Percentiles rank a stretch among this genome's conserved stretches.
Evolutionary conservation across 1,140 invertebrate species (phyloP).

Genomic region (Scaptodrosophila lebanonensis): DNA sequence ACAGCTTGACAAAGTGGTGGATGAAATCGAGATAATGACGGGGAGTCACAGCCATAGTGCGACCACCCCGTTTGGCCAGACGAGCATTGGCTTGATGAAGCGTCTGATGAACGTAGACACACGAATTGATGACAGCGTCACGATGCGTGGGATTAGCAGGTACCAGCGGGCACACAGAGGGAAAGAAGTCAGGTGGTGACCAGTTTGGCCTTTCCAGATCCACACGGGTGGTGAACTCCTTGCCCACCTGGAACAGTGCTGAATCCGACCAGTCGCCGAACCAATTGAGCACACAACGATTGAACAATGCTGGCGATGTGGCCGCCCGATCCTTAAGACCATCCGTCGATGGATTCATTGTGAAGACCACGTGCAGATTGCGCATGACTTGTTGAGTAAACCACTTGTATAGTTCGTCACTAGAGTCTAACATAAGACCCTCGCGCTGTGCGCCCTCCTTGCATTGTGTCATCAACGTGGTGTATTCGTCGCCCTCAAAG

Average conservation of each 20-base stretch:
- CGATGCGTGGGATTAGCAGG: slow-evolving; percentile 88
- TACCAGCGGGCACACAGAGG: slow-evolving; percentile 88
- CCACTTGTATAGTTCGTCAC: slow-evolving; percentile 98
- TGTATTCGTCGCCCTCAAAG: slow-evolving; percentile 97
- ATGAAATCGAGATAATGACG: slow-evolving; percentile 99
- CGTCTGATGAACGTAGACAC: slow-evolving; percentile 98
- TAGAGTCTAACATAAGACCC: slow-evolving; percentile 98
- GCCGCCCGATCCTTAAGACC: slow-evolving; percentile 98
- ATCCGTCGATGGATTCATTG: slow-evolving; percentile 99
- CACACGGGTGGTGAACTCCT: slow-evolving; percentile 90
- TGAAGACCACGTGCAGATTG: slow-evolving; percentile 99
- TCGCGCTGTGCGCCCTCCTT: slow-evolving; percentile 99
- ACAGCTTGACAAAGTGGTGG: slow-evolving; percentile 98
- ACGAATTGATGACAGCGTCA: slow-evolving; percentile 97
- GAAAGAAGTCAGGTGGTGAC: slow-evolving; percentile 92
- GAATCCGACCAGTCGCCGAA: slow-evolving; percentile 99
- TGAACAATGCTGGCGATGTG: slow-evolving; percentile 99
- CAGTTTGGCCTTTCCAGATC: slow-evolving; percentile 91
- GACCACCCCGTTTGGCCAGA: slow-evolving; percentile 92
- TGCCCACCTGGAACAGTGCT: slow-evolving; percentile 93
- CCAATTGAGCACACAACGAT: slow-evolving; percentile 99
- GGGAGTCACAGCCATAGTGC: slow-evolving; percentile 98
- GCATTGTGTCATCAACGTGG: slow-evolving; percentile 99
- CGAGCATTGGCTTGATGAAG: slow-evolving; percentile 95
- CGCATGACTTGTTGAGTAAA: slow-evolving; percentile 98